Evolutionary conservation across 2,888 invertebrate species (phyloP).

Genomic region (Dynastes tityus): DNA sequence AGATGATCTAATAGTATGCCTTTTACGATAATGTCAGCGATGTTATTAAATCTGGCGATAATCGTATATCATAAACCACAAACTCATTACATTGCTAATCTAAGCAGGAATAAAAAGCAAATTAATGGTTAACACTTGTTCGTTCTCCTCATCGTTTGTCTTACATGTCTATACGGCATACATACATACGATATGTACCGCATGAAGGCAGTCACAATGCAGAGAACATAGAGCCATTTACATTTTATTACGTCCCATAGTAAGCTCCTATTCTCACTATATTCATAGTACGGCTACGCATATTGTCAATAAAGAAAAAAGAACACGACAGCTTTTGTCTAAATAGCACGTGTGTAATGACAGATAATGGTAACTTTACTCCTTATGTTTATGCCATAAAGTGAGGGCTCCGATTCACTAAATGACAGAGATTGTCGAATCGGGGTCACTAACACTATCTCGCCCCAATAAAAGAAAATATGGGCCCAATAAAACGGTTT

Average conservation of each 20-base stretch:
- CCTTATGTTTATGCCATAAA: constrained; percentile 38
- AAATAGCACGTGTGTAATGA: constrained; percentile 47
- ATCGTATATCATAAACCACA: no score
- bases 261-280: constrained; percentile 39
- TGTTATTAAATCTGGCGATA: no score
- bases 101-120: background rate
- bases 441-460: constrained; percentile 42
- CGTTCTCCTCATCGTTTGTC: background rate
- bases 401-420: constrained; percentile 19
- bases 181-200: constrained; percentile 10
- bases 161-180: constrained; percentile 4
- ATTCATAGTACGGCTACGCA: constrained; percentile 36
- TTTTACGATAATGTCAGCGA: no score
- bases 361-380: constrained; percentile 41
- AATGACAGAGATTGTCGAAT: constrained; percentile 38
- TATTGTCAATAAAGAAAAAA: constrained; percentile 43
- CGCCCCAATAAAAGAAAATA: constrained; percentile 43
- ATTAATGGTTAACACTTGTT: constrained; percentile 8
- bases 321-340: constrained; percentile 43
- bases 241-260: constrained; percentile 47
- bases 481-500: constrained; percentile 32
- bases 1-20: no score
- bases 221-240: constrained; percentile 41
- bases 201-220: constrained; percentile 33
- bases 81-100: no score